Evolutionary conservation across 2,888 invertebrate species (phyloP).

Genomic region (Melinopterus prodromus): DNA sequence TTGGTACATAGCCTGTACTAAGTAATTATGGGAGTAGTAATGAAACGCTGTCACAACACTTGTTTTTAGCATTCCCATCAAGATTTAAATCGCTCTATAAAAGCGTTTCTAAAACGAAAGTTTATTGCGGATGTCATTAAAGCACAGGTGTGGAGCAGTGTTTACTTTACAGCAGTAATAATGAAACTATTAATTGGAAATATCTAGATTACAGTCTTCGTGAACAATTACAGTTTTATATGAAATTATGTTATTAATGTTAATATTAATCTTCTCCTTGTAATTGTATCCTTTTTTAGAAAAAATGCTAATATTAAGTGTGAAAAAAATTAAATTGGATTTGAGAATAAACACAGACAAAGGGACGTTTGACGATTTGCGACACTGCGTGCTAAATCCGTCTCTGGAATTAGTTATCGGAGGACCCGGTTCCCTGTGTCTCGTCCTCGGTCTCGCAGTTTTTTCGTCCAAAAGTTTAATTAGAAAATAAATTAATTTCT

Average conservation of each 20-base stretch:
- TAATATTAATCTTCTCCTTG: too few relatives aligned
- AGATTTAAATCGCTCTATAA: too few relatives aligned
- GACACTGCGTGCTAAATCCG: neutral
- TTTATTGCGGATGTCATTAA: neutral
- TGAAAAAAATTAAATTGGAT: too few relatives aligned
- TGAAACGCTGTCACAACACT: neutral
- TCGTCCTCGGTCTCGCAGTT: neutral
- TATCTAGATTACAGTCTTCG: too few relatives aligned
- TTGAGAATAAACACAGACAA: neutral
- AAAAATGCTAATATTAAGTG: too few relatives aligned
- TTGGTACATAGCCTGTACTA: neutral
- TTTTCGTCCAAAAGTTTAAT: neutral
- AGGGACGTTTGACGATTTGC: neutral
- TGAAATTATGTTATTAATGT: too few relatives aligned
- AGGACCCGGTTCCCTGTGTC: neutral
- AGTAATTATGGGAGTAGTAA: neutral
- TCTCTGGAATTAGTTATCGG: neutral
- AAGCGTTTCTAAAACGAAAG: neutral
- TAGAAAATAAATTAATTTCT: neutral
- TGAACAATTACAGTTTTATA: too few relatives aligned
- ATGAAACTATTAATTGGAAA: too few relatives aligned
- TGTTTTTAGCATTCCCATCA: too few relatives aligned
- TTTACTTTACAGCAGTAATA: neutral
- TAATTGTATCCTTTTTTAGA: too few relatives aligned
- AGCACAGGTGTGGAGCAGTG: neutral